Evolutionary conservation across 2,888 invertebrate species (phyloP).

Genomic region (Oxytorus armatus): DNA sequence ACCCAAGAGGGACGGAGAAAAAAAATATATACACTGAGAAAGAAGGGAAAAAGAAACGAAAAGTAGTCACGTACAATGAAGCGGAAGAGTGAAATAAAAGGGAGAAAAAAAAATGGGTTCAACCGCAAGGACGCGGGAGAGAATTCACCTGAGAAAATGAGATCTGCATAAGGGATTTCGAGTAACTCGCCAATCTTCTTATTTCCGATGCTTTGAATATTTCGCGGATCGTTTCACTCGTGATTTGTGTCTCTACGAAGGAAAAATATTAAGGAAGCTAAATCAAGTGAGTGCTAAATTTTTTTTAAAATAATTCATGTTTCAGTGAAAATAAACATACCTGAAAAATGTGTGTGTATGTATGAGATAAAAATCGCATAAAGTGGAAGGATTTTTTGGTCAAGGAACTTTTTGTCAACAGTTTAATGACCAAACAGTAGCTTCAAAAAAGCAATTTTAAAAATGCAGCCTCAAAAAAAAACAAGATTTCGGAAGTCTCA

Average conservation of each 20-base stretch:
- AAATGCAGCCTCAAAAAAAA: background rate
- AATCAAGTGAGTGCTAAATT: background rate
- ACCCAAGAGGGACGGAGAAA: slow-evolving; percentile 31
- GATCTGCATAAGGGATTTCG: slow-evolving; percentile 72
- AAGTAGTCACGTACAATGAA: slow-evolving; percentile 61
- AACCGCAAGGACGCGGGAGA: slow-evolving; percentile 65
- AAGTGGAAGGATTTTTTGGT: too few species aligned
- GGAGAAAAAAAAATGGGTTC: slow-evolving; percentile 51
- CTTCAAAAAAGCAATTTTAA: background rate
- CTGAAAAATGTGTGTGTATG: too few species aligned
- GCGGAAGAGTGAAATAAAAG: slow-evolving; percentile 61
- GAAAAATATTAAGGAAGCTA: slow-evolving; percentile 5
- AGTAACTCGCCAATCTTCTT: slow-evolving; percentile 28
- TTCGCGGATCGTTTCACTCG: slow-evolving; percentile 52
- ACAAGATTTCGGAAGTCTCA: background rate
- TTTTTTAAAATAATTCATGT: too few species aligned
- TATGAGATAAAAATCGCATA: too few species aligned
- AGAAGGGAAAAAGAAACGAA: slow-evolving; percentile 32
- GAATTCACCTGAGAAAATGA: slow-evolving; percentile 69
- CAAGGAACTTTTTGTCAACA: background rate
- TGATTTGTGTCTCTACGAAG: slow-evolving; percentile 73
- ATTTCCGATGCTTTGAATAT: slow-evolving; percentile 27
- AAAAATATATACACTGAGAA: slow-evolving; percentile 45
- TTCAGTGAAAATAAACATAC: too few species aligned
- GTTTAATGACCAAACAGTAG: background rate